Conservation (phyloP, 1,140 invertebrate species). For the Asbolus verrucosus region DNA sequence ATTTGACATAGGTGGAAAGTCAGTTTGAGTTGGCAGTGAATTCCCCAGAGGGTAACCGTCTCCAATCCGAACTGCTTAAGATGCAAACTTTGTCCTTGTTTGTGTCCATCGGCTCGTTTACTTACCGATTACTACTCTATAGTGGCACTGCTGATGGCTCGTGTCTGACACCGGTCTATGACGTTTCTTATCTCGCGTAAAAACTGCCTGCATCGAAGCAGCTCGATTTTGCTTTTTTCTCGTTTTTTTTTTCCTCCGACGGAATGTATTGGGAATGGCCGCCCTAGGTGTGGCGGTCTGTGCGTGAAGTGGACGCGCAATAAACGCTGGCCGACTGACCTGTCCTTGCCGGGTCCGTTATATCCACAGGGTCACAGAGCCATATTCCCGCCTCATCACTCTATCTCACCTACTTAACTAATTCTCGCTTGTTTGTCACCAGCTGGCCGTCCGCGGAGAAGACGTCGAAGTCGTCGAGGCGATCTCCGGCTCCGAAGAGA, state of each 20-base stretch:
- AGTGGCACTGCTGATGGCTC: no score
- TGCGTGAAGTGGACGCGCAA: slow-evolving; percentile 46
- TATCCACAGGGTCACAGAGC: slow-evolving; percentile 42
- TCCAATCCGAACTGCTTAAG: no score
- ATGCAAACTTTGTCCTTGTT: no score
- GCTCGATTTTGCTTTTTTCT: no score
- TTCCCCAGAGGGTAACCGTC: no score
- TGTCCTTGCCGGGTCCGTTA: slow-evolving; percentile 53
- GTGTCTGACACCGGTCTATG: no score
- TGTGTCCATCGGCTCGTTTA: no score
- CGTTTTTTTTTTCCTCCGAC: no score
- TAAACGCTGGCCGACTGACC: slow-evolving; percentile 57
- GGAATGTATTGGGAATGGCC: slow-evolving; percentile 38
- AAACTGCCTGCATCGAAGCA: not conserved
- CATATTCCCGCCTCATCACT: slow-evolving; percentile 2
- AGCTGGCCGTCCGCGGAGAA: slow-evolving; percentile 69
- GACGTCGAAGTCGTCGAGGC: slow-evolving; percentile 76
- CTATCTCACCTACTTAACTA: slow-evolving; percentile 24
- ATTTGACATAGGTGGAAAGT: no score
- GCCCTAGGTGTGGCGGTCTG: slow-evolving; percentile 44
- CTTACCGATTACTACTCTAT: no score
- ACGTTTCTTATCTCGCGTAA: no score
- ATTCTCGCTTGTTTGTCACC: slow-evolving; percentile 58
- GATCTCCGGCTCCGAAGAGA: slow-evolving; percentile 69
- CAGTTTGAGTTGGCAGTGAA: no score